A percentile compares a stretch with the other conserved stretches of the same genome.
phyloP scores from a whole-genome alignment of 2,888 invertebrate species.

The Drosophila fulvimacula region DNA sequence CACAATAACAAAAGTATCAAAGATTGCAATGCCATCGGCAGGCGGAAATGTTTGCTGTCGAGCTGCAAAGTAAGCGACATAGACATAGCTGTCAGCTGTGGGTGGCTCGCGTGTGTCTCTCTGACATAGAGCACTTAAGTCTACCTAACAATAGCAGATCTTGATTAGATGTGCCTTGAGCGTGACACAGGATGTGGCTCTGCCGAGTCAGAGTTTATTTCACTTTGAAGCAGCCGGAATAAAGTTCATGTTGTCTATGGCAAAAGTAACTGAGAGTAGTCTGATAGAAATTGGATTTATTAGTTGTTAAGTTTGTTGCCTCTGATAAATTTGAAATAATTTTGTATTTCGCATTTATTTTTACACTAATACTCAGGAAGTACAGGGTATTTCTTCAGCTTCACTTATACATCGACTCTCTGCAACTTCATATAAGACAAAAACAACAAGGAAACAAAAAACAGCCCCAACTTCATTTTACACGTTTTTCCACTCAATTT shows the following conservation, averaged over 20 bases:
- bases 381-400: neutral
- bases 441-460: neutral
- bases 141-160: slow-evolving; percentile 48
- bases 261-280: neutral
- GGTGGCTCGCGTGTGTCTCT: slow-evolving; percentile 9
- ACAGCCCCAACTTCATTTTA: neutral
- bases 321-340: too few relatives aligned
- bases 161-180: slow-evolving; percentile 62
- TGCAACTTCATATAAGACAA: neutral
- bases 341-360: too few relatives aligned
- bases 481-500: slow-evolving; percentile 28
- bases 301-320: neutral
- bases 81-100: slow-evolving; percentile 11
- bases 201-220: slow-evolving; percentile 4
- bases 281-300: too few relatives aligned
- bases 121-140: slow-evolving; percentile 53
- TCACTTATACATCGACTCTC: neutral
- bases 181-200: slow-evolving; percentile 38
- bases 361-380: neutral
- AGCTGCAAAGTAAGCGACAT: slow-evolving; percentile 40
- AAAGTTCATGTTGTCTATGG: neutral
- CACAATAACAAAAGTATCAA: slow-evolving; percentile 28
- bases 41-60: slow-evolving; percentile 54
- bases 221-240: neutral
- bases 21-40: slow-evolving; percentile 29